Conservation (phyloP, 2,113 vertebrate genomes). For the Paradisaea rubra region DNA sequence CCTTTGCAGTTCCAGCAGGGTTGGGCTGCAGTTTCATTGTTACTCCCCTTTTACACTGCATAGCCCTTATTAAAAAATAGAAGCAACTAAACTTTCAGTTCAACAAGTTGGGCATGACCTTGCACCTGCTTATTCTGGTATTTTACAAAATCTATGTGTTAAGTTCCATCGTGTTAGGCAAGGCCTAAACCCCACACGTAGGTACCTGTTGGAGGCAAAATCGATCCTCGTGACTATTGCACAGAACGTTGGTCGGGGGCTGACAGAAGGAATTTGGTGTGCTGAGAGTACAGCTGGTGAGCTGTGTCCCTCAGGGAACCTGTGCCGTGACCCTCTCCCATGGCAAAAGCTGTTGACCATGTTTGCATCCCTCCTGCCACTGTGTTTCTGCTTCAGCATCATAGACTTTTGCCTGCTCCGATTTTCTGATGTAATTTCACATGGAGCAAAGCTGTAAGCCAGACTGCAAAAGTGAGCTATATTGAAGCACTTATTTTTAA, state of each 20-base stretch:
- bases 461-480: background rate
- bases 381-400: background rate
- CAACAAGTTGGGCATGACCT: background rate
- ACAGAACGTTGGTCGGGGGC: background rate
- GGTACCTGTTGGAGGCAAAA: background rate
- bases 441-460: background rate
- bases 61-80: background rate
- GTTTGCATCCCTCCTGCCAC: background rate
- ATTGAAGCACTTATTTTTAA: background rate
- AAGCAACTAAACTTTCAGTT: background rate
- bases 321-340: background rate
- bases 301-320: background rate
- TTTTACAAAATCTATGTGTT: background rate
- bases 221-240: background rate
- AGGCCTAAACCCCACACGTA: background rate
- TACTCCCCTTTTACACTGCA: background rate
- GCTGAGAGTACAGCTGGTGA: background rate
- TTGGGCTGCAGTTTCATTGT: background rate
- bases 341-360: background rate
- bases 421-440: background rate
- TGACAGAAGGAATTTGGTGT: background rate
- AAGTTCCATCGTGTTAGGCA: background rate
- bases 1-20: background rate
- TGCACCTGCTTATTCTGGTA: background rate
- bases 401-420: background rate